A percentile compares a stretch with the other conserved stretches of the same genome.
Conservation (phyloP, 2,888 invertebrate species). For the Caprella mutica region DNA sequence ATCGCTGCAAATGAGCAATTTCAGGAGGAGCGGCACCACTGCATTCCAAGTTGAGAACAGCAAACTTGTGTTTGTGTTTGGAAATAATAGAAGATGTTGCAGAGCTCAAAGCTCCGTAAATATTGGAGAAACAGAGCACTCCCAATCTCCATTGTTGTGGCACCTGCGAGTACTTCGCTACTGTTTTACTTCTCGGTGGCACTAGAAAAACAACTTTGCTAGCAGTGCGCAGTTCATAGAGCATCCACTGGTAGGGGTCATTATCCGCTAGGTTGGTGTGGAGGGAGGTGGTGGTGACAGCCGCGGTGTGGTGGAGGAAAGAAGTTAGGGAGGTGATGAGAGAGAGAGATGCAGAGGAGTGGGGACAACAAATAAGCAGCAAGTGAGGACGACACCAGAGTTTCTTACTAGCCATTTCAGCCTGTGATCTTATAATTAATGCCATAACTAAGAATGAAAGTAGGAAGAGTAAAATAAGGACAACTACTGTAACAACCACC, state of each 20-base stretch:
- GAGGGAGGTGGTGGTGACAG: conserved; percentile 6
- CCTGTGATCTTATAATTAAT: not conserved
- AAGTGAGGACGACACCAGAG: conserved; percentile 6
- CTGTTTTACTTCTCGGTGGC: conserved; percentile 3
- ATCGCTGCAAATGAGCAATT: conserved; percentile 5
- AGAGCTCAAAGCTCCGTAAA: not conserved
- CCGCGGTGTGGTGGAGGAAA: conserved; percentile 8
- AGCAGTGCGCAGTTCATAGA: conserved; percentile 5
- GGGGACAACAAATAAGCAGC: conserved; percentile 8
- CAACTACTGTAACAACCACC: not conserved
- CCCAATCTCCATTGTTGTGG: conserved; percentile 2
- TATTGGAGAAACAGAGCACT: not conserved
- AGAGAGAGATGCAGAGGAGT: conserved; percentile 1
- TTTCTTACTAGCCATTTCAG: conserved; percentile 7
- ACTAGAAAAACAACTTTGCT: conserved; percentile 6
- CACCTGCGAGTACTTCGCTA: not conserved
- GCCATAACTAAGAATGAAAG: conserved; percentile 8
- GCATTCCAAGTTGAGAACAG: not conserved
- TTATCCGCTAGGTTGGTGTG: conserved; percentile 7
- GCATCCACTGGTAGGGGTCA: conserved; percentile 10
- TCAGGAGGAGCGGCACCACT: conserved; percentile 4
- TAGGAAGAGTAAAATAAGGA: not conserved
- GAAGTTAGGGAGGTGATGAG: conserved; percentile 9
- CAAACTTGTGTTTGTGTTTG: conserved; percentile 2
- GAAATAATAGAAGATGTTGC: no score